Base-by-base conservation (phyloP, 2,888 invertebrate genomes). In the Amiota mariae region DNA sequence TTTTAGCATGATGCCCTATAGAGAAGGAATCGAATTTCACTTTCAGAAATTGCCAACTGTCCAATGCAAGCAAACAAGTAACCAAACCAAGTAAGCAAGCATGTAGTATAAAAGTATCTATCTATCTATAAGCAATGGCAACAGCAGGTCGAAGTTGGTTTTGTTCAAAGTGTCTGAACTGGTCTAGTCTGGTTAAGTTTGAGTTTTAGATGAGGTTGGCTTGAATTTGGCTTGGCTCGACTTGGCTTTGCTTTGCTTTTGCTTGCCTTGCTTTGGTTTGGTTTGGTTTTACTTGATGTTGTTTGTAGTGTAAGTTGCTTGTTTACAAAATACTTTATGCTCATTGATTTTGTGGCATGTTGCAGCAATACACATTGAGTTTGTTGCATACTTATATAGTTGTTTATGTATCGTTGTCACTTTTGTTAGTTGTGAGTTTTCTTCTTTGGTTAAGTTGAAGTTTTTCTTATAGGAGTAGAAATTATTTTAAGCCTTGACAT, bases 291-390 rank as follows among this genome's bases (percentile, higher is more conserved):
- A 20, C 20, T 67, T 51, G 49, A 11, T 66, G 11, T 49, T 67
- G 13, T 6, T 61, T 9, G 9, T 20, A 18, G 13, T 18, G 49
- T 18, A 24, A 15, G 13, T 10, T 67, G 20, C 13, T 57, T 75
- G 75, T 75, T 79, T 66, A 74, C 82, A 82, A 79, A 36, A 82
- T 82, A 75, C 76, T 79, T 80, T 77, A 77, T 83, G 80, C 82
- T 80, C 84, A 83, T 83, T 82, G 84, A 82, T 82, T 84, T 82
- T 83, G 84, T 74, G 82, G 82, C 81, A 82, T 80, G 84, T 80
- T 79, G 77, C 80, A 81, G 59, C 59, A 59, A 59, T 59, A 59
- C 3, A 24, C 36, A 36, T 36, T 36, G 36, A 36, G 59, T 59
- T 51, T n/a, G 54, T 10, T 51, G 54, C 54, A 51, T n/a, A 51